Evolutionary conservation across 2,113 vertebrate species (phyloP), one percentile per base, ranked within the genome.

Genomic region (Tachysurus vachellii): DNA sequence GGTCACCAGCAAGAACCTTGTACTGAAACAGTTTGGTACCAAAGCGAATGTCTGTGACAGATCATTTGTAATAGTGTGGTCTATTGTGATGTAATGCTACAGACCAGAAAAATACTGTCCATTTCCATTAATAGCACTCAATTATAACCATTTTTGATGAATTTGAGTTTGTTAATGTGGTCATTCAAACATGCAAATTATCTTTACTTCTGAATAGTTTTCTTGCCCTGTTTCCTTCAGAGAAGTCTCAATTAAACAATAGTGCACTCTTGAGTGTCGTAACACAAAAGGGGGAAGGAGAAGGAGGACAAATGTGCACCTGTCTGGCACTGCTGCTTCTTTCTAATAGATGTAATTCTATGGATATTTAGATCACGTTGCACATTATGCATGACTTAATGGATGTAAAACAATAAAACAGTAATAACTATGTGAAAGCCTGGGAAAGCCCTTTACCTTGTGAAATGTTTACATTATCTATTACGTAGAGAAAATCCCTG

Each of bases 171-270:
- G 42, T 17, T n/a, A 82, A 50, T 64, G 26, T 44, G 56, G 23
- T 50, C 36, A 9, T 47, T 50, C 14, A 64, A n/a, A 17, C 12
- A 16, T 42, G 23, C 28, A 47, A 64, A 50, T 77, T 16, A 54
- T 53, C 13, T 77, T 28, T 54, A 13, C 71, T 50, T 21, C 21
- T 76, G 71, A 76, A 54, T 77, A 77, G 75, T 28, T 77, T 70
- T 77, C 75, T n/a, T 77, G 54, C 50, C 75, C 26, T n/a, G 47
- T 79, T 79, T 56, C 50, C 13, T 56, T 56, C 47, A 79, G n/a
- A 56, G 54, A 50, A 31, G 1, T 54, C 26, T 13, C 26, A 54
- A 28, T 79, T 17, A 76, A 76, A 76, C 71, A 76, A 50, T 16
- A 76, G 10, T 12, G 54, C 75, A 28, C 75, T 77, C 47, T 28